phyloP scores from a whole-genome alignment of 2,113 vertebrate species.

The Aptenodytes patagonicus region DNA sequence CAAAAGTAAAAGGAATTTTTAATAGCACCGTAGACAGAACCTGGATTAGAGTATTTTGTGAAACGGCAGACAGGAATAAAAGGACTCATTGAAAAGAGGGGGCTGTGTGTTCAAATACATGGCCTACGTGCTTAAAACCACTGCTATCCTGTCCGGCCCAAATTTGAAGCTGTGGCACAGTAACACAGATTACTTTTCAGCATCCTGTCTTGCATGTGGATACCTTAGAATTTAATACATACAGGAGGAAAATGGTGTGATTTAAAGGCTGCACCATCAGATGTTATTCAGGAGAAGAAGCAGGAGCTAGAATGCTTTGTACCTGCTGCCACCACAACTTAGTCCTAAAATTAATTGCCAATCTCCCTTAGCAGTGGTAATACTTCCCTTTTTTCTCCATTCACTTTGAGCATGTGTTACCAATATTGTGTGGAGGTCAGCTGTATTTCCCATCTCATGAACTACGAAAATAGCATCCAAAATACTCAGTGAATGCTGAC shows the following conservation, averaged over 20 bases:
- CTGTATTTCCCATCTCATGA: neutral
- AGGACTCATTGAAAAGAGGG: neutral
- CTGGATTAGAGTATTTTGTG: constrained; percentile 14
- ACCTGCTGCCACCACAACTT: neutral
- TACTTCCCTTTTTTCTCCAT: neutral
- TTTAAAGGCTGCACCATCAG: neutral
- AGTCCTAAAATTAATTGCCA: neutral
- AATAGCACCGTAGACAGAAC: neutral
- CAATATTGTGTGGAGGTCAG: neutral
- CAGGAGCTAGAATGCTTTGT: neutral
- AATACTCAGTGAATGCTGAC: neutral
- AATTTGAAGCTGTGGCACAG: constrained; percentile 7
- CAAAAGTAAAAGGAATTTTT: constrained; percentile 31
- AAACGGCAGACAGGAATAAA: constrained; percentile 43
- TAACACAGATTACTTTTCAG: constrained; percentile 20
- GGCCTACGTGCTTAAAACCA: constrained; percentile 42
- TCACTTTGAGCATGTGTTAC: neutral
- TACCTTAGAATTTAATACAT: neutral
- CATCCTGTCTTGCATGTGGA: neutral
- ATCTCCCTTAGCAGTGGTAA: neutral
- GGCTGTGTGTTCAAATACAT: neutral
- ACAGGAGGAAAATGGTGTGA: neutral
- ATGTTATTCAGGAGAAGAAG: neutral
- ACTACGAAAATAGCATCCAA: neutral
- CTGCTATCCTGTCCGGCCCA: neutral